phyloP scores from a whole-genome alignment of 1,140 invertebrate genomes.

The Lineus longissimus region DNA sequence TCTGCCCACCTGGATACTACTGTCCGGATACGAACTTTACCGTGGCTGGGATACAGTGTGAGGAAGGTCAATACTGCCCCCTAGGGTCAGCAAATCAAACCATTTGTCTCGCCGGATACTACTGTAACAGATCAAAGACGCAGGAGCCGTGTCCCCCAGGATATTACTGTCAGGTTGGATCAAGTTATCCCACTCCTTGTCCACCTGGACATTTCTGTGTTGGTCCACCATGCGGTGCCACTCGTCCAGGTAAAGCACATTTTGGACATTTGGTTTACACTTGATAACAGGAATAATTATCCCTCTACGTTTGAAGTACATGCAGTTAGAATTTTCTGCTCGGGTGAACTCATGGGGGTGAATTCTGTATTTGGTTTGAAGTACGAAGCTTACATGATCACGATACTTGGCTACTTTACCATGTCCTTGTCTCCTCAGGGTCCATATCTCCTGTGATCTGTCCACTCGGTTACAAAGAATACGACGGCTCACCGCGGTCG shows the following conservation, averaged over 20 bases:
- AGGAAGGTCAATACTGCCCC: slow-evolving; percentile 42
- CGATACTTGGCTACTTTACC: no score
- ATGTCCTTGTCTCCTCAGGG: slow-evolving; percentile 23
- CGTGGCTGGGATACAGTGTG: slow-evolving; percentile 39
- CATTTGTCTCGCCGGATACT: slow-evolving; percentile 47
- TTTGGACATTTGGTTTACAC: no score
- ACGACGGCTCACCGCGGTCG: slow-evolving; percentile 30
- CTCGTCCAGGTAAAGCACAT: slow-evolving; percentile 31
- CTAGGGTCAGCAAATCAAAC: slow-evolving; percentile 36
- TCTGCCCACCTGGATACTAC: slow-evolving; percentile 43
- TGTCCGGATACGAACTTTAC: slow-evolving; percentile 41
- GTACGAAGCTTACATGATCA: no score
- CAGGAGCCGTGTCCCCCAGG: slow-evolving; percentile 45
- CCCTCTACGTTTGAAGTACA: no score
- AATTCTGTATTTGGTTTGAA: no score
- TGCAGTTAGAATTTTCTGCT: no score
- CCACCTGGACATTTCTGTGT: slow-evolving; percentile 49
- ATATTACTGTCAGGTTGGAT: slow-evolving; percentile 43
- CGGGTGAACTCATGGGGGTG: no score
- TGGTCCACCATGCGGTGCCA: slow-evolving; percentile 30
- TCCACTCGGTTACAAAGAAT: slow-evolving; percentile 44
- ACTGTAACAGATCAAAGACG: slow-evolving; percentile 43
- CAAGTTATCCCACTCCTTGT: slow-evolving; percentile 37
- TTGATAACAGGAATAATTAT: no score
- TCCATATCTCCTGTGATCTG: slow-evolving; percentile 45